phyloP scores from a whole-genome alignment of 1,140 invertebrate species.

The Daktulosphaira vitifoliae region DNA sequence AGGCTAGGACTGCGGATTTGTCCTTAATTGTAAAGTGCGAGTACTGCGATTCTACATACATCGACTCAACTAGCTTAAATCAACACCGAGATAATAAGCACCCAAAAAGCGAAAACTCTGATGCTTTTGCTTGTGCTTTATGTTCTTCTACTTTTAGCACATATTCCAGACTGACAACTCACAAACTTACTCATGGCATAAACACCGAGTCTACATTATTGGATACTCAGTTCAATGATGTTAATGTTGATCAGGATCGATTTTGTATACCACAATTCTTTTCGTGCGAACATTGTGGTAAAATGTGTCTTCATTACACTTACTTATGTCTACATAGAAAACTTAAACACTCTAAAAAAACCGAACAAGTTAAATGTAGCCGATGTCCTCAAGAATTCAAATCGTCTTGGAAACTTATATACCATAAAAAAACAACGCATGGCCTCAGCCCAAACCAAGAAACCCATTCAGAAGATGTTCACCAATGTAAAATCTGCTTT shows the following conservation, averaged over 20 bases:
- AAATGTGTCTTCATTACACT: constrained; percentile 38
- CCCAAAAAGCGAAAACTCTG: neutral
- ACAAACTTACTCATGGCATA: constrained; percentile 48
- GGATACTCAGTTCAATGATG: constrained; percentile 35
- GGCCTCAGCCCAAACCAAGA: neutral
- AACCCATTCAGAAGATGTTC: neutral
- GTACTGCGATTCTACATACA: constrained; percentile 44
- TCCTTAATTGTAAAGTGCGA: constrained; percentile 48
- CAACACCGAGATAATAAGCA: constrained; percentile 23
- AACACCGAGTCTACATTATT: constrained; percentile 43
- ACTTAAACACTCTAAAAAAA: constrained; percentile 45
- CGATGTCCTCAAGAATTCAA: neutral
- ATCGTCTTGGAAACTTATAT: constrained; percentile 12
- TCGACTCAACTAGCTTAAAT: constrained; percentile 40
- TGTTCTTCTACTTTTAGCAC: constrained; percentile 48
- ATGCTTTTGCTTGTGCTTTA: constrained; percentile 37
- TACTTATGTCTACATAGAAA: constrained; percentile 47
- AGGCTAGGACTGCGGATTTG: constrained; percentile 42
- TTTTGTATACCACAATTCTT: constrained; percentile 49
- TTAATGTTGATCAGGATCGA: constrained; percentile 40
- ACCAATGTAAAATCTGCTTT: neutral
- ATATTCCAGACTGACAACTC: constrained; percentile 47
- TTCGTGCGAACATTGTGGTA: constrained; percentile 42
- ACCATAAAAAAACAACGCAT: constrained; percentile 10
- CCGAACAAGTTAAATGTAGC: constrained; percentile 17